Evolutionary conservation across 2,888 invertebrate species (phyloP).

Genomic region (Tromatobia lineatoria): DNA sequence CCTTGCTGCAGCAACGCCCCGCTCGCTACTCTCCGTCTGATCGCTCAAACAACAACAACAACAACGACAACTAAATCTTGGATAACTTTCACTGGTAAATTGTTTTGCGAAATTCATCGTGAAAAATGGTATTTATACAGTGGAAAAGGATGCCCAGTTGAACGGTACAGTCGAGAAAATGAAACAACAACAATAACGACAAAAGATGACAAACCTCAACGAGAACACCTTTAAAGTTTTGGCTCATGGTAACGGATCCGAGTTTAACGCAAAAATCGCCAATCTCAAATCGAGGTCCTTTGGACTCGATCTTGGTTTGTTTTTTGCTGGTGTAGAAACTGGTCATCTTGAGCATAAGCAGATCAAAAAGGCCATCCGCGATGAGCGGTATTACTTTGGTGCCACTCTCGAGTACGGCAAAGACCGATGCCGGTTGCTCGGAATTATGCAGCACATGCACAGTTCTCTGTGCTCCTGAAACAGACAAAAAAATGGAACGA

Average conservation of each 20-base stretch:
- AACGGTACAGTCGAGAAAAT: too few species aligned
- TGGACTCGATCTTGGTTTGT: slow-evolving; percentile 95
- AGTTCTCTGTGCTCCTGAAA: slow-evolving; percentile 91
- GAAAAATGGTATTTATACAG: neutral
- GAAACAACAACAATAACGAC: too few species aligned
- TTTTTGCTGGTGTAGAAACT: slow-evolving; percentile 96
- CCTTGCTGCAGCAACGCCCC: slow-evolving; percentile 39
- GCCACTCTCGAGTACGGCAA: slow-evolving; percentile 95
- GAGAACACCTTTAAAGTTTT: slow-evolving; percentile 96
- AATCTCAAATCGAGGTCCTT: slow-evolving; percentile 94
- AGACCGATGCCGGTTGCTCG: slow-evolving; percentile 97
- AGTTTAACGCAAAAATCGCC: slow-evolving; percentile 98
- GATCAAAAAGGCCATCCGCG: slow-evolving; percentile 96
- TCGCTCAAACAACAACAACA: slow-evolving; percentile 16
- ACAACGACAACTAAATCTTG: too few species aligned
- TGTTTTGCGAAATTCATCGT: neutral
- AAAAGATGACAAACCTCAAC: slow-evolving; percentile 90
- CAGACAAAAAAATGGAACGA: slow-evolving; percentile 38
- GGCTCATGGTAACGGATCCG: slow-evolving; percentile 96
- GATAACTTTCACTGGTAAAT: neutral
- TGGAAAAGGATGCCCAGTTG: too few species aligned
- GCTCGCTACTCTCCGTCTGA: slow-evolving; percentile 35
- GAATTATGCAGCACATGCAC: slow-evolving; percentile 98
- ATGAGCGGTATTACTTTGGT: slow-evolving; percentile 94
- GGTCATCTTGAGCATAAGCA: slow-evolving; percentile 95